Conservation (phyloP, 2,113 vertebrate genomes). For the Limanda limanda region DNA sequence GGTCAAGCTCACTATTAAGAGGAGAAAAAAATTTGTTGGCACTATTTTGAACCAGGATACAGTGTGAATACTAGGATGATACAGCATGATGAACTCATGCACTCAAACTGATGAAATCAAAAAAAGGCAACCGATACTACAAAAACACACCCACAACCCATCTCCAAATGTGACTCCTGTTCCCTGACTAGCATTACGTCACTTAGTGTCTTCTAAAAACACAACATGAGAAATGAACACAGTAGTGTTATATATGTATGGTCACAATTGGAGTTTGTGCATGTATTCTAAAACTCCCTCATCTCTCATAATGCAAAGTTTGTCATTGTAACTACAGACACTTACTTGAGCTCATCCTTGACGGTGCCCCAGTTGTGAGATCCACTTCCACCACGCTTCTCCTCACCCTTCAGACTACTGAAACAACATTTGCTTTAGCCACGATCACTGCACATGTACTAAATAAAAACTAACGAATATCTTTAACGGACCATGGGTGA, state of each 20-base stretch:
- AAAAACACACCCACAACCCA: too few species aligned
- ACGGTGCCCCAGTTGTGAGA: slow-evolving; percentile 99
- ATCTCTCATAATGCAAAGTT: not conserved
- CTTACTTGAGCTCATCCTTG: slow-evolving; percentile 97
- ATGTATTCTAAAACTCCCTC: not conserved
- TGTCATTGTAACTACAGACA: not conserved
- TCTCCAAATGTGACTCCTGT: too few species aligned
- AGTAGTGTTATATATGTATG: not conserved
- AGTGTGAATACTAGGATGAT: too few species aligned
- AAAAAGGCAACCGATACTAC: too few species aligned
- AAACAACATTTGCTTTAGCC: slow-evolving; percentile 84
- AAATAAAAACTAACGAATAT: not conserved
- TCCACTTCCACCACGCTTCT: slow-evolving; percentile 97
- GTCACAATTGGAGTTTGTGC: too few species aligned
- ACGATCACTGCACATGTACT: slow-evolving; percentile 7
- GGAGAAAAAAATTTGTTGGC: not conserved
- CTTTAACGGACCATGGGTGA: not conserved
- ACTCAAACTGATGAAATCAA: too few species aligned
- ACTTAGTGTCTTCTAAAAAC: too few species aligned
- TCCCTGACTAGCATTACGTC: too few species aligned
- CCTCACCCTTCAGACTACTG: slow-evolving; percentile 97
- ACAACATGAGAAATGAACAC: too few species aligned
- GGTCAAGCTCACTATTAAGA: slow-evolving; percentile 91
- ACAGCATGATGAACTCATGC: too few species aligned
- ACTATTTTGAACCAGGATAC: not conserved